Conservation (phyloP, 2,888 invertebrate genomes). For the Eucriotettix oculatus region DNA sequence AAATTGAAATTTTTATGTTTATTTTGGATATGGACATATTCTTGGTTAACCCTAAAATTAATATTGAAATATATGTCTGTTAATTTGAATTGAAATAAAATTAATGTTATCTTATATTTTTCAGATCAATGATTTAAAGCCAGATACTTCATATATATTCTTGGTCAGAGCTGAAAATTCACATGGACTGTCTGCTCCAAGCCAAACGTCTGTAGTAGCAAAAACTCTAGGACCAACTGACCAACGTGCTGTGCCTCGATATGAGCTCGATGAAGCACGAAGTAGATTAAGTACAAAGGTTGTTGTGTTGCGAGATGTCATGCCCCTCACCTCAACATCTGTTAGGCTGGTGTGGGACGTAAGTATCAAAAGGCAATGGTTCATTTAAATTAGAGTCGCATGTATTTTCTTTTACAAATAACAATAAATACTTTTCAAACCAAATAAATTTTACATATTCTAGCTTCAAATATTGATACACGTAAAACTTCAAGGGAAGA, state of each 20-base stretch:
- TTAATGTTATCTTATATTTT: background rate
- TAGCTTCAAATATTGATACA: background rate
- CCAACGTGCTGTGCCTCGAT: slow-evolving; percentile 38
- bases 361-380: slow-evolving; percentile 21
- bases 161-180: slow-evolving; percentile 72
- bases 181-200: slow-evolving; percentile 69
- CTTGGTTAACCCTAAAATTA: no score
- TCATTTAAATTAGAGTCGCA: no score
- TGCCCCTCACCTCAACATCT: slow-evolving; percentile 56
- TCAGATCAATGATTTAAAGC: slow-evolving; percentile 47
- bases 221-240: slow-evolving; percentile 39
- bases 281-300: slow-evolving; percentile 62
- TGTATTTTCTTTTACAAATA: background rate
- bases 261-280: slow-evolving; percentile 60
- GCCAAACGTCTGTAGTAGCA: slow-evolving; percentile 52
- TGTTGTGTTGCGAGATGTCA: slow-evolving; percentile 46
- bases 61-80: no score
- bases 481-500: no score
- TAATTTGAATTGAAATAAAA: no score
- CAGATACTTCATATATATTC: slow-evolving; percentile 71
- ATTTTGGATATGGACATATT: no score
- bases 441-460: background rate
- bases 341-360: slow-evolving; percentile 70
- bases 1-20: no score
- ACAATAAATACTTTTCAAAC: background rate